Percentiles rank a stretch among this genome's conserved stretches.
phyloP scores from a whole-genome alignment of 2,113 vertebrate species.

The Serinus canaria region DNA sequence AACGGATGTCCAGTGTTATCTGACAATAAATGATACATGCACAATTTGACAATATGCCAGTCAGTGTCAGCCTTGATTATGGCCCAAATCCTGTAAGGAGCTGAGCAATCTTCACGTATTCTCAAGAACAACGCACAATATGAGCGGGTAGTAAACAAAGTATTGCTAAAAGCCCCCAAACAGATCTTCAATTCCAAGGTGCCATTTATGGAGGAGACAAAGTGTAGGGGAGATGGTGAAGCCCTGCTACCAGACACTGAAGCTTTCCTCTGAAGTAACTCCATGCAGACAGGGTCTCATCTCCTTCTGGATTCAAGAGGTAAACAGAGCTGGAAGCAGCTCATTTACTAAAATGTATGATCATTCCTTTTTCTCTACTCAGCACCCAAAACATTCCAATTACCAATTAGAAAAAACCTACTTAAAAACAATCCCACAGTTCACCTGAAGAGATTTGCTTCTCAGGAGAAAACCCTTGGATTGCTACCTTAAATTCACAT shows the following conservation, averaged over 20 bases:
- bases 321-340: slow-evolving; percentile 24
- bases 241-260: not conserved
- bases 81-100: slow-evolving; percentile 59
- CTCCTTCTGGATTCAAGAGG: slow-evolving; percentile 9
- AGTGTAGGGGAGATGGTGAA: slow-evolving; percentile 9
- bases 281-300: slow-evolving; percentile 12
- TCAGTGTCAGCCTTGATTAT: slow-evolving; percentile 58
- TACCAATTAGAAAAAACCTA: slow-evolving; percentile 2
- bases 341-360: not conserved
- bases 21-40: slow-evolving; percentile 28
- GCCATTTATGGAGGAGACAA: not conserved
- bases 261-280: slow-evolving; percentile 39
- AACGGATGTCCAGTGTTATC: slow-evolving; percentile 50
- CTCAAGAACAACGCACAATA: not conserved
- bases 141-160: not conserved
- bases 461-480: slow-evolving; percentile 23
- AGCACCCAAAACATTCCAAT: slow-evolving; percentile 34
- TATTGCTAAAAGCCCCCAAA: slow-evolving; percentile 31
- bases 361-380: not conserved
- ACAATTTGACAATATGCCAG: slow-evolving; percentile 58
- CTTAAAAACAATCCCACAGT: slow-evolving; percentile 18
- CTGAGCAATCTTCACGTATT: slow-evolving; percentile 37
- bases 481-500: slow-evolving; percentile 25
- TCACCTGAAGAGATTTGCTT: slow-evolving; percentile 22
- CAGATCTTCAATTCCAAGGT: not conserved